Conservation (phyloP, 2,888 invertebrate species). For the Melieria picta region DNA sequence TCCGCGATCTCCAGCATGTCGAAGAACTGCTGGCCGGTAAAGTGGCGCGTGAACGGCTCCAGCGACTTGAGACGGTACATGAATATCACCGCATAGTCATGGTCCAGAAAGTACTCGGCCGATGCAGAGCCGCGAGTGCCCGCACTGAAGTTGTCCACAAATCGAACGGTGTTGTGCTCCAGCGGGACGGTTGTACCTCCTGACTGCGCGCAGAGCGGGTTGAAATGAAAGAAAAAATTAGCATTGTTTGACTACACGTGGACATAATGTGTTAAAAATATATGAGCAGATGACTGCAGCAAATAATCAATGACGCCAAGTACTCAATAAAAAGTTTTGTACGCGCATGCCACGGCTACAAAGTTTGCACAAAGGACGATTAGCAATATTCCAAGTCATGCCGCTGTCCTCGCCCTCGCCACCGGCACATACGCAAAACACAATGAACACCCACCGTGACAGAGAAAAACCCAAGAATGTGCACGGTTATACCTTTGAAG, state of each 20-base stretch:
- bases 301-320: neutral
- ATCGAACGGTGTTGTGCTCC: slow-evolving; percentile 96
- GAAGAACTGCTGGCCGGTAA: slow-evolving; percentile 80
- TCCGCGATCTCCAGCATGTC: slow-evolving; percentile 76
- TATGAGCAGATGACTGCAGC: neutral
- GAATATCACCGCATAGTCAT: slow-evolving; percentile 92
- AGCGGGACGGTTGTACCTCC: slow-evolving; percentile 97
- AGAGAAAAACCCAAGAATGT: too few relatives aligned
- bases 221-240: neutral
- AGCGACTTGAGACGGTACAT: slow-evolving; percentile 89
- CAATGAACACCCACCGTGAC: too few relatives aligned
- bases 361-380: too few relatives aligned
- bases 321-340: too few relatives aligned
- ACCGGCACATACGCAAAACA: too few relatives aligned
- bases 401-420: too few relatives aligned
- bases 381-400: too few relatives aligned
- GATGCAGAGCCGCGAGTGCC: slow-evolving; percentile 95
- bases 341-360: too few relatives aligned
- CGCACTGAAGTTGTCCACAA: slow-evolving; percentile 98
- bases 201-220: slow-evolving; percentile 71
- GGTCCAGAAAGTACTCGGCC: slow-evolving; percentile 92
- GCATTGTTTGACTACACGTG: neutral
- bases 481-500: too few relatives aligned
- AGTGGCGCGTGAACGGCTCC: slow-evolving; percentile 91
- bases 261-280: neutral